These are phyloP conservation scores for Aphelenchoides fujianensis DNA, from an alignment of 1,140 invertebrate species.

Conservation along the genomic window DNA sequence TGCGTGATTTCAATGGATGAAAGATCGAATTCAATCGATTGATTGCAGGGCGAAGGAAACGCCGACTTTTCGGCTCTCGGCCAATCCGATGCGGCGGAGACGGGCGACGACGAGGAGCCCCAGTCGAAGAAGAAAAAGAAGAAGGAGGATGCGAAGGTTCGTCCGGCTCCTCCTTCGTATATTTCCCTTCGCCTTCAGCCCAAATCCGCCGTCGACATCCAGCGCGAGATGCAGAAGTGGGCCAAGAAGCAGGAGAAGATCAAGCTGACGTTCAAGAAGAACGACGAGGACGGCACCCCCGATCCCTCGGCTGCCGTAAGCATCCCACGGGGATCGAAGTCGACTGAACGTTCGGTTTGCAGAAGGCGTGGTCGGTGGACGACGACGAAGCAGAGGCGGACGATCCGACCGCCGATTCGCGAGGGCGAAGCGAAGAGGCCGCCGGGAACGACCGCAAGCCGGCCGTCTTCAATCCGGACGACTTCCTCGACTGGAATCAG, in stretches of 20 bases:
- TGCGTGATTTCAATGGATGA: no score
- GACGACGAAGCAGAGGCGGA: not conserved
- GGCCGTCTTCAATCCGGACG: slow-evolving; percentile 65
- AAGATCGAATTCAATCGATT: no score
- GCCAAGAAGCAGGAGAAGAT: slow-evolving; percentile 94
- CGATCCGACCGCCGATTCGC: not conserved
- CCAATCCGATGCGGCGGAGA: not conserved
- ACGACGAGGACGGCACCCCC: slow-evolving; percentile 25
- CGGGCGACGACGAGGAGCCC: not conserved
- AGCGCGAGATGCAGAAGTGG: slow-evolving; percentile 93
- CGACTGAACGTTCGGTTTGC: no score
- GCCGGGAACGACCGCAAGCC: not conserved
- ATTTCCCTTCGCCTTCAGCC: slow-evolving; percentile 69
- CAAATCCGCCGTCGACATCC: slow-evolving; percentile 95
- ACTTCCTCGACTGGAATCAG: slow-evolving; percentile 80
- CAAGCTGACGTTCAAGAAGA: slow-evolving; percentile 74
- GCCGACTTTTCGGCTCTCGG: no score
- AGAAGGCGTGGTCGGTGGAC: no score
- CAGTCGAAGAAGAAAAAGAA: slow-evolving; percentile 26
- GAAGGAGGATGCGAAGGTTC: slow-evolving; percentile 52
- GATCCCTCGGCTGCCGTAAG: no score
- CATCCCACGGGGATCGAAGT: no score
- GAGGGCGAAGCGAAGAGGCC: not conserved
- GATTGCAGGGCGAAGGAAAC: no score
- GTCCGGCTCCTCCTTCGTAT: no score